These are phyloP conservation scores for Mesocricetus auratus DNA, from an alignment of 2,113 vertebrate genomes.

Conservation along the genomic window DNA sequence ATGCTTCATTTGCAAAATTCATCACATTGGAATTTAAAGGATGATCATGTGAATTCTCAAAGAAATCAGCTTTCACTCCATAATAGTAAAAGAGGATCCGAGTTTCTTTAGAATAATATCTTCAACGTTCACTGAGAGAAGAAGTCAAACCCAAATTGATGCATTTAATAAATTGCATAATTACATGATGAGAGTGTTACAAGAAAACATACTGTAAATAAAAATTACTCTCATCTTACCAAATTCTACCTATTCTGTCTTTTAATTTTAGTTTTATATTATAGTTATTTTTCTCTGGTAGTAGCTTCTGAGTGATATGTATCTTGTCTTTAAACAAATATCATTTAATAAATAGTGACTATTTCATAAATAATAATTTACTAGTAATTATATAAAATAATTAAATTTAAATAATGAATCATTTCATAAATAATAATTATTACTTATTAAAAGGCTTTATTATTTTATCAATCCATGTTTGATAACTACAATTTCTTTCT, in stretches of 20 bases:
- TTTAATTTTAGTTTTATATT: neutral
- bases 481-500: too few relatives aligned
- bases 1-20: neutral
- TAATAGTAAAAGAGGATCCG: neutral
- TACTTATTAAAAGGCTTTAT: neutral
- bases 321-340: neutral
- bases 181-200: neutral
- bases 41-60: neutral
- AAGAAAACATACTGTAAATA: neutral
- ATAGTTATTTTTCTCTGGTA: neutral
- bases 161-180: neutral
- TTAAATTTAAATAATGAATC: too few relatives aligned
- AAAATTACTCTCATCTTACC: neutral
- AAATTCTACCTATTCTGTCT: neutral
- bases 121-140: neutral
- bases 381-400: too few relatives aligned
- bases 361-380: too few relatives aligned
- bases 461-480: neutral
- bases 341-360: neutral
- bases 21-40: neutral
- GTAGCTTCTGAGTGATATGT: neutral
- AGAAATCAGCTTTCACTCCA: neutral
- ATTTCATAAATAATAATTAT: neutral
- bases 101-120: too few relatives aligned
- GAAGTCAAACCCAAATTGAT: neutral